Conservation (phyloP, 1,140 invertebrate genomes). For the Camponotus floridanus region DNA sequence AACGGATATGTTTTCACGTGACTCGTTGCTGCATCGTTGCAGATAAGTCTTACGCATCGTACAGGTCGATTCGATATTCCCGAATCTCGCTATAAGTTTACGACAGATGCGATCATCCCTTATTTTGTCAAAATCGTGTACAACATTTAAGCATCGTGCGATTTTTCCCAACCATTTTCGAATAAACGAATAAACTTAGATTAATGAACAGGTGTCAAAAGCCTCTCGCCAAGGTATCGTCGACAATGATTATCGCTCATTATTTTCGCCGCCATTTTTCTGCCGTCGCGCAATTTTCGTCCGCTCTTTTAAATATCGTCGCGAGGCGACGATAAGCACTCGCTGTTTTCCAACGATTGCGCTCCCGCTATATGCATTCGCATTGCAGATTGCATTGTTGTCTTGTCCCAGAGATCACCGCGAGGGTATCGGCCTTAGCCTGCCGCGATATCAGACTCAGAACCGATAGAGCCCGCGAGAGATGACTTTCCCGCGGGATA, state of each 20-base stretch:
- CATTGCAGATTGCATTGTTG: slow-evolving; percentile 84
- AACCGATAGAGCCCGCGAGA: slow-evolving; percentile 51
- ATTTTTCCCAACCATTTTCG: background rate
- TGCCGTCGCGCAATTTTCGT: slow-evolving; percentile 35
- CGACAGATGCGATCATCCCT: background rate
- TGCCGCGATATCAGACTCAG: slow-evolving; percentile 75
- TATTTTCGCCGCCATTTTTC: background rate
- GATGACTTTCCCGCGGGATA: slow-evolving; percentile 52
- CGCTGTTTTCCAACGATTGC: slow-evolving; percentile 78
- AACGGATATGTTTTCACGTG: slow-evolving; percentile 80
- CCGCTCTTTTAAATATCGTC: background rate
- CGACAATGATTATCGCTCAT: background rate
- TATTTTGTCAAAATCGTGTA: background rate
- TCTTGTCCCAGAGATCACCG: slow-evolving; percentile 86
- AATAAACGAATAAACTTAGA: background rate
- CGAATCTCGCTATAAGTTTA: background rate
- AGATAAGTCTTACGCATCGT: slow-evolving; percentile 49
- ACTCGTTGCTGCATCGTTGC: slow-evolving; percentile 33
- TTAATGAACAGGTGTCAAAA: background rate
- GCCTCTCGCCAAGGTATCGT: background rate
- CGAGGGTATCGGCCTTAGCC: slow-evolving; percentile 84
- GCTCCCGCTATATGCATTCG: slow-evolving; percentile 46
- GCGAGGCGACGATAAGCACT: slow-evolving; percentile 49
- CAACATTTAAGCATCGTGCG: background rate
- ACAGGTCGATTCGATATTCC: background rate